Conservation (phyloP, 1,140 invertebrate genomes). For the Leptopilina clavipes region DNA sequence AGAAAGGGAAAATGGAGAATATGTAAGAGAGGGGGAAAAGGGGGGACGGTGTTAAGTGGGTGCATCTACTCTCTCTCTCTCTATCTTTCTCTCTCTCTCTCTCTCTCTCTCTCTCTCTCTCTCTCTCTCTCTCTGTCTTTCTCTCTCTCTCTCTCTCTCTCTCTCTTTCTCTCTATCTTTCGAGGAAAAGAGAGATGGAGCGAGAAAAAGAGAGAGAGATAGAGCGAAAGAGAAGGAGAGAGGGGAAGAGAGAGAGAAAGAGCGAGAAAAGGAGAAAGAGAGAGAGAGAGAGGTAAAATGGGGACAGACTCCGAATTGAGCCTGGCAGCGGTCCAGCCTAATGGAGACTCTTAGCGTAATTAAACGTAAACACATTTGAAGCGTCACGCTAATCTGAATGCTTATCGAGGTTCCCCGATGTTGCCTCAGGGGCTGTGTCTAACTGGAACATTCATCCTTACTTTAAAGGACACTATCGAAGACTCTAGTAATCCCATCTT, state of each 20-base stretch:
- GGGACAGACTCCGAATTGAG: conserved; percentile 42
- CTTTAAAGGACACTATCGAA: conserved; percentile 13
- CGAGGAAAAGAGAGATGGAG: no score
- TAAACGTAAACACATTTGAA: conserved; percentile 75
- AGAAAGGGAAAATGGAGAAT: conserved; percentile 52
- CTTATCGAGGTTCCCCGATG: conserved; percentile 69
- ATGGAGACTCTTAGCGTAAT: conserved; percentile 76
- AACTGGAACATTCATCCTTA: conserved; percentile 62
- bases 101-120: no score
- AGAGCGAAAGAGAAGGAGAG: no score
- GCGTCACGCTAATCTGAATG: conserved; percentile 73
- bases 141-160: no score
- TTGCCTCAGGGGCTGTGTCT: conserved; percentile 67
- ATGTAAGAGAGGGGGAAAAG: not conserved
- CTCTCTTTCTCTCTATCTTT: no score
- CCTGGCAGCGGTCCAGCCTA: conserved; percentile 74
- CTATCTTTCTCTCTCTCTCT: no score
- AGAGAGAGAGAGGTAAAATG: conserved; percentile 52
- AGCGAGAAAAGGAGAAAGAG: no score
- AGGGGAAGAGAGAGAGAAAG: no score
- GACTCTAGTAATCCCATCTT: not conserved
- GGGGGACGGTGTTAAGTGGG: conserved; percentile 52
- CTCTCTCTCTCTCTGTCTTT: no score
- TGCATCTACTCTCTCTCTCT: conserved; percentile 51
- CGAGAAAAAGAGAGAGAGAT: no score